Base-by-base conservation (phyloP, 64 coral and sea anemone species). In the Trachythela sp. region DNA sequence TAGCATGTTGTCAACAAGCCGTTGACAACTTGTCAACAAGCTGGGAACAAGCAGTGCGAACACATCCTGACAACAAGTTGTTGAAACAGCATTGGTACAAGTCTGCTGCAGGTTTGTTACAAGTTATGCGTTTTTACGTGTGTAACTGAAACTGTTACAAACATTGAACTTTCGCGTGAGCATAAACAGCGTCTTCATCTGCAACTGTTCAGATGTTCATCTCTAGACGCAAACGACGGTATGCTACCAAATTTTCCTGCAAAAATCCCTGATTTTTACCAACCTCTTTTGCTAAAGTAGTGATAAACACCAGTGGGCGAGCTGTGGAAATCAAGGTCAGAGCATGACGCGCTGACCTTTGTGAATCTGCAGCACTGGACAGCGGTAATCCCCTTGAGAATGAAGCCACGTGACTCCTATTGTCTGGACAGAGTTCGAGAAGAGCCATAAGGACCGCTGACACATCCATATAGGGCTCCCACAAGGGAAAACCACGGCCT, bases 401-500 rank as follows among this genome's bases (percentile, higher is more conserved):
- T 4, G 91, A 91, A 38, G 94, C 70, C 37, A 94, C 89, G 34
- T 90, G 93, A 42, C 90, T 83, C 38, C 91, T 99, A 67, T 92
- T 92, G 60, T 99, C 91, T 50, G 94, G 93, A 38, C 92, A 99
- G 11, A 99, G 49, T 86, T 99, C 96, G 68, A 99, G 86, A 39
- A 99, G 91, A 1, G 96, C 89, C 31, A 99, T 52, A 15, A 99
- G 80, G 13, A 99, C 96, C 26, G 96, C 88, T 80, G 96, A 99
- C 70, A 99, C 96, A 67, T 99, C 96, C 96, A 99, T 99, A 87
- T 99, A 99, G 14, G 96, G 93, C 39, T 99, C 96, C 96, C 96
- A 99, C 22, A 99, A 49, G 17, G 96, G 92, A 52, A 99, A 99
- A 0, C 96, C 96, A 51, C 95, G 92, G 90, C 95, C 95, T 94